phyloP scores from a whole-genome alignment of 2,888 invertebrate genomes.

The Leptothorax acervorum region DNA sequence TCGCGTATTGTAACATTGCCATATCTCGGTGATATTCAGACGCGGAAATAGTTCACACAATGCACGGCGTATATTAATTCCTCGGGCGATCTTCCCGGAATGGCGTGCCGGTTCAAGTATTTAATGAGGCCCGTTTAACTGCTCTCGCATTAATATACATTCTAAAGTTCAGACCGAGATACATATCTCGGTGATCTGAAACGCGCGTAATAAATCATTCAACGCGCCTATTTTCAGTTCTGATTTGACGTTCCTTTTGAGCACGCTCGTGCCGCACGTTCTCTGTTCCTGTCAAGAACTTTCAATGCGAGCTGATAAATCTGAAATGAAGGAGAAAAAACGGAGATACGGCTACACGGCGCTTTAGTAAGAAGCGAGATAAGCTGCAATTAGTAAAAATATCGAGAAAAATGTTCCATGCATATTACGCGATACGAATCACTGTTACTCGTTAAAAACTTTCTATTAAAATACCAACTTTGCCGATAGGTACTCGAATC shows the following conservation, averaged over 20 bases:
- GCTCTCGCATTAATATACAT: slow-evolving; percentile 28
- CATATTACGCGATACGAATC: not conserved
- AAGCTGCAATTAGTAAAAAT: not conserved
- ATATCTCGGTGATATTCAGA: slow-evolving; percentile 17
- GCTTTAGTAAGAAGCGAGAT: not conserved
- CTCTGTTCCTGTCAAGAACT: not conserved
- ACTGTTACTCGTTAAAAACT: not conserved
- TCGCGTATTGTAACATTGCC: not conserved
- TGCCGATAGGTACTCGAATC: not conserved
- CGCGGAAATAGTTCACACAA: slow-evolving; percentile 22
- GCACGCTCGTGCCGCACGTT: not conserved
- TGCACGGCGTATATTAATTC: slow-evolving; percentile 26
- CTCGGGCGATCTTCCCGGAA: slow-evolving; percentile 23
- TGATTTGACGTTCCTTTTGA: slow-evolving; percentile 38
- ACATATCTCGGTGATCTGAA: slow-evolving; percentile 25
- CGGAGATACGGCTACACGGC: not conserved
- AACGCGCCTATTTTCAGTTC: slow-evolving; percentile 26
- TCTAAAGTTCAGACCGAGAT: slow-evolving; percentile 34
- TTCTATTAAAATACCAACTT: not conserved
- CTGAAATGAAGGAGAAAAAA: not conserved
- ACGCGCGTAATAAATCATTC: slow-evolving; percentile 43
- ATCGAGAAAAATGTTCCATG: not conserved
- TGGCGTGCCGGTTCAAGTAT: slow-evolving; percentile 22
- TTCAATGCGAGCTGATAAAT: not conserved
- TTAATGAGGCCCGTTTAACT: slow-evolving; percentile 50